These are phyloP conservation scores for Lasioglossum oenotherae DNA, from an alignment of 2,888 invertebrate genomes.

Conservation along the genomic window DNA sequence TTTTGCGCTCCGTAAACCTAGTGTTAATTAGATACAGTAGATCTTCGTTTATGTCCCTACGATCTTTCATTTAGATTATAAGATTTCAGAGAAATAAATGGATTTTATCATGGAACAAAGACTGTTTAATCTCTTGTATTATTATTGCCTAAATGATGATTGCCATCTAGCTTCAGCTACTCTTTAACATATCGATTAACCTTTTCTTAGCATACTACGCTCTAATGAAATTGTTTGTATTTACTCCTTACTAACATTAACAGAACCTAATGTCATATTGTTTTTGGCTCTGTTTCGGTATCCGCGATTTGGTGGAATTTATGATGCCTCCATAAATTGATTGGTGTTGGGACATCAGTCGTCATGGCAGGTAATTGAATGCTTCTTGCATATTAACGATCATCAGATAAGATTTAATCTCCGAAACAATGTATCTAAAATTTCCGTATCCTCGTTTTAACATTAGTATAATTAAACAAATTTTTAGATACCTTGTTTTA, in stretches of 20 bases:
- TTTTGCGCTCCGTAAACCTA: neutral
- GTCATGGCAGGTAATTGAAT: conserved; percentile 82
- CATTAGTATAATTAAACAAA: neutral
- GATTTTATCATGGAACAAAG: neutral
- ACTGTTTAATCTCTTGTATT: neutral
- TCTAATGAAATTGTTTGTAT: conserved; percentile 56
- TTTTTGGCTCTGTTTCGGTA: conserved; percentile 81
- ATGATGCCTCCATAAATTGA: conserved; percentile 81
- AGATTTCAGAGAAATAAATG: neutral
- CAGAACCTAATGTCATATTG: conserved; percentile 80
- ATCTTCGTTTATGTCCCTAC: neutral
- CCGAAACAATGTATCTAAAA: conserved; percentile 5
- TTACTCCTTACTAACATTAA: conserved; percentile 77
- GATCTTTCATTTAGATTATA: neutral
- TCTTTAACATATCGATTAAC: conserved; percentile 18
- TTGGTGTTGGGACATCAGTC: conserved; percentile 84
- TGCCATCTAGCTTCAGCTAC: conserved; percentile 18
- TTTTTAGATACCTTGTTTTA: conserved; percentile 14
- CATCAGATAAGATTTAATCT: conserved; percentile 10
- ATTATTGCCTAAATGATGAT: conserved; percentile 12
- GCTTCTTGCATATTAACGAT: conserved; percentile 56
- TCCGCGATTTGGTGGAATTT: conserved; percentile 82
- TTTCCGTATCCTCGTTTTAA: neutral
- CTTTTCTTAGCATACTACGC: conserved; percentile 30
- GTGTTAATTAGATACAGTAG: neutral